Evolutionary conservation across 2,797 vertebrate species (phyloP).

Genomic region (Falco concolor): DNA sequence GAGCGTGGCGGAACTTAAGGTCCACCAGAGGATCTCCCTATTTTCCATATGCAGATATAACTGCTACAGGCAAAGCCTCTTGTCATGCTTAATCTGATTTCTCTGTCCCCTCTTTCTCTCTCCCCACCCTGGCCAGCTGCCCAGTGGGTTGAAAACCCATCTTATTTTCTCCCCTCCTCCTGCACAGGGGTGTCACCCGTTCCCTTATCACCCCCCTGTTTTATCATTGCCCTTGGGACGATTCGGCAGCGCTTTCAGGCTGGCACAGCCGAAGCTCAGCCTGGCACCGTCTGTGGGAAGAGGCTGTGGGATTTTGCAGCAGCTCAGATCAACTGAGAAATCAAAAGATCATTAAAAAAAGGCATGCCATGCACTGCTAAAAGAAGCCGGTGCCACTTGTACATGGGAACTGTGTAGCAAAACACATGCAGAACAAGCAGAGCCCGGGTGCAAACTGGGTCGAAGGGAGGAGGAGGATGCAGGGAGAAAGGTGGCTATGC

Average conservation of each 20-base stretch:
- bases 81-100: neutral
- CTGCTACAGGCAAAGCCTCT: neutral
- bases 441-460: neutral
- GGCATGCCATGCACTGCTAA: neutral
- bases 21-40: neutral
- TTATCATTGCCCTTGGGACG: rapidly evolving
- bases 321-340: neutral
- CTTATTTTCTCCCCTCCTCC: neutral
- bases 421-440: neutral
- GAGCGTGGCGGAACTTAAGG: neutral
- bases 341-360: neutral
- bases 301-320: neutral
- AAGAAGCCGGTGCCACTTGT: neutral
- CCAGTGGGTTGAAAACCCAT: neutral
- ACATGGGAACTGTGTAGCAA: neutral
- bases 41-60: neutral
- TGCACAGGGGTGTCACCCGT: neutral
- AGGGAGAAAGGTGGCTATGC: neutral
- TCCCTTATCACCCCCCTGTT: neutral
- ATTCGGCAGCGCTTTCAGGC: neutral
- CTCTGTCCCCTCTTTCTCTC: neutral
- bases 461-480: neutral
- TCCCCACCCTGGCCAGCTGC: neutral
- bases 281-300: neutral
- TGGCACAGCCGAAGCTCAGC: neutral